A percentile compares a stretch with the other conserved stretches of the same genome.
phyloP scores from a whole-genome alignment of 2,113 vertebrate genomes.

The Pangasianodon gigas region DNA sequence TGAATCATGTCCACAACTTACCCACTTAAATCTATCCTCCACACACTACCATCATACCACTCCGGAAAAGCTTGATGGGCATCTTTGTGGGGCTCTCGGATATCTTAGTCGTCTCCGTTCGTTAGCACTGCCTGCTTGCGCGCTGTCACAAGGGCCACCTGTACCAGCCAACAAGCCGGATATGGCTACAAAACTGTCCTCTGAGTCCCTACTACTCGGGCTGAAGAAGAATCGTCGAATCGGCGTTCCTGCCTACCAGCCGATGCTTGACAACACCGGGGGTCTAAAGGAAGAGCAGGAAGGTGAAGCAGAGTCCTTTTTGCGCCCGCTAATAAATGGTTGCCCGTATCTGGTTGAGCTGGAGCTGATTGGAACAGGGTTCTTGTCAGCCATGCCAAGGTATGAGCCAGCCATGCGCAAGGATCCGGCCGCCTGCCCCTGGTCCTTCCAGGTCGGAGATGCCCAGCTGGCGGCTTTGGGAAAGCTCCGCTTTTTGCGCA shows the following conservation, averaged over 20 bases:
- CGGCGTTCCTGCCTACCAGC: slow-evolving; percentile 76
- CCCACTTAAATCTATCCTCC: slow-evolving; percentile 89
- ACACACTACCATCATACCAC: slow-evolving; percentile 87
- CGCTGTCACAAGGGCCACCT: slow-evolving; percentile 76
- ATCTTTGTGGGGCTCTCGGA: slow-evolving; percentile 85
- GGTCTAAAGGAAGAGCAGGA: slow-evolving; percentile 65
- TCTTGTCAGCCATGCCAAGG: slow-evolving; percentile 88
- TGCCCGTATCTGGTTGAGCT: slow-evolving; percentile 81
- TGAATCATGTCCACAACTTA: slow-evolving; percentile 77
- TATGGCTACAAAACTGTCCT: slow-evolving; percentile 37
- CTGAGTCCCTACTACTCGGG: slow-evolving; percentile 70
- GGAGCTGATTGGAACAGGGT: slow-evolving; percentile 90
- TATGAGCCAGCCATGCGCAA: slow-evolving; percentile 90
- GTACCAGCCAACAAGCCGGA: slow-evolving; percentile 49
- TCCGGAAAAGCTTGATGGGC: slow-evolving; percentile 69
- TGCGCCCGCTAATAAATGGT: slow-evolving; percentile 78
- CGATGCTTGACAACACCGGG: slow-evolving; percentile 53
- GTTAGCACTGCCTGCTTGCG: slow-evolving; percentile 85
- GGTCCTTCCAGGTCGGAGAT: slow-evolving; percentile 82
- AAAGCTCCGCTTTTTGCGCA: slow-evolving; percentile 77
- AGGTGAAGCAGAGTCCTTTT: slow-evolving; percentile 70
- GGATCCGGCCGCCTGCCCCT: slow-evolving; percentile 83
- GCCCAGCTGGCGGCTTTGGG: slow-evolving; percentile 83
- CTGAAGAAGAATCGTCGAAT: slow-evolving; percentile 86
- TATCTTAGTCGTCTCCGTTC: slow-evolving; percentile 80